Evolutionary conservation across 2,888 invertebrate species (phyloP).

Genomic region (Dicyrtoma fusca): DNA sequence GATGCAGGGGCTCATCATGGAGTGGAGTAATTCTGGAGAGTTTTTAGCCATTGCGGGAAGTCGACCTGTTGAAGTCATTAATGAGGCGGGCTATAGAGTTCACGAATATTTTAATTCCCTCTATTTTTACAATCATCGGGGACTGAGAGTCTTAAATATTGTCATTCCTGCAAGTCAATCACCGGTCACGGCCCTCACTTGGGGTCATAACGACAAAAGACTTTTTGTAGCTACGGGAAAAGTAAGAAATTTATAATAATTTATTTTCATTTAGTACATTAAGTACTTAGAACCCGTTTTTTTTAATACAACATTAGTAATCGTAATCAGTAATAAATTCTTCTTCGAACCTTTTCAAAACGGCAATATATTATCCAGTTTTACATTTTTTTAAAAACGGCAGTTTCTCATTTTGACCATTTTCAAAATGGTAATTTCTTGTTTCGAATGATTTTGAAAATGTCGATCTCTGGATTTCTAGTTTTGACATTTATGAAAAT

Average conservation of each 20-base stretch:
- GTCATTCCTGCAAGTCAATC: constrained; percentile 78
- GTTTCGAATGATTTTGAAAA: too few relatives aligned
- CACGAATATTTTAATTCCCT: constrained; percentile 76
- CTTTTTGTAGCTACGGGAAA: constrained; percentile 92
- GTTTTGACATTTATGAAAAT: too few relatives aligned
- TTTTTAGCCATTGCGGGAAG: constrained; percentile 85
- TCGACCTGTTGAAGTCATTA: constrained; percentile 56
- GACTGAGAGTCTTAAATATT: constrained; percentile 78
- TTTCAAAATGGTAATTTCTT: too few relatives aligned
- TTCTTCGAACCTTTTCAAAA: too few relatives aligned
- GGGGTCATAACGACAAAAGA: constrained; percentile 97
- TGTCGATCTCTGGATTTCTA: background rate
- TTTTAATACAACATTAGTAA: background rate
- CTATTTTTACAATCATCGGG: constrained; percentile 88
- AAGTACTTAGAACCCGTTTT: too few relatives aligned
- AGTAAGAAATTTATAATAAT: constrained; percentile 27
- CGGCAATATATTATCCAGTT: too few relatives aligned
- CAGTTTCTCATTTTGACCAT: too few relatives aligned
- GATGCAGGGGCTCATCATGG: constrained; percentile 74
- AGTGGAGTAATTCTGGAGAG: constrained; percentile 96
- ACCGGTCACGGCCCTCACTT: constrained; percentile 89
- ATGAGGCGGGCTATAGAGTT: constrained; percentile 52
- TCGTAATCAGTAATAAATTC: background rate
- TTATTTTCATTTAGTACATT: too few relatives aligned
- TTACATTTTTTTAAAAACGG: too few relatives aligned